Percentiles rank a stretch among this genome's conserved stretches.
These are phyloP conservation scores for Chrysomallon squamiferum DNA, from an alignment of 1,140 invertebrate genomes.

Conservation along the genomic window DNA sequence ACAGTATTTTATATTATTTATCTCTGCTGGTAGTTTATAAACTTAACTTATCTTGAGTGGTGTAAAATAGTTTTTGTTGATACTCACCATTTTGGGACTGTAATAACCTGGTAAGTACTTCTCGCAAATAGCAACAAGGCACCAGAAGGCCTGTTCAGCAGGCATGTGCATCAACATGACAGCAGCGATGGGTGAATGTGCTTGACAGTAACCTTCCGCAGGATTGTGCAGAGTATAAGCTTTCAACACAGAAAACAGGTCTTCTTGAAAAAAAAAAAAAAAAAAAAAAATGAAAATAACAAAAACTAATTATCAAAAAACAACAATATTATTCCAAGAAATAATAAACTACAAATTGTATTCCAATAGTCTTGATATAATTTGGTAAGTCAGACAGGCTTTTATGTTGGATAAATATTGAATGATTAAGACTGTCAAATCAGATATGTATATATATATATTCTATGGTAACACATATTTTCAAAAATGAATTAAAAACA, in stretches of 20 bases:
- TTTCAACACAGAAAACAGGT: slow-evolving; percentile 92
- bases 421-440: no score
- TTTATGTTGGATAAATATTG: no score
- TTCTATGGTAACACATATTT: no score
- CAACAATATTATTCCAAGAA: background rate
- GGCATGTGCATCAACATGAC: slow-evolving; percentile 98
- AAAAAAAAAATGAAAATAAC: background rate
- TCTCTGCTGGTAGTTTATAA: no score
- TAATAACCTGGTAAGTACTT: slow-evolving; percentile 93
- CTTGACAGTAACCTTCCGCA: slow-evolving; percentile 95
- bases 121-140: slow-evolving; percentile 93
- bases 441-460: no score
- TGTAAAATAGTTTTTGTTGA: no score
- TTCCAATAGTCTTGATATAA: no score
- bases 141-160: slow-evolving; percentile 96
- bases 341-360: no score
- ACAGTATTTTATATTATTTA: no score
- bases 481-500: no score
- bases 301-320: background rate
- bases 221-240: slow-evolving; percentile 94
- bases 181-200: slow-evolving; percentile 94
- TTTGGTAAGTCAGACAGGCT: no score
- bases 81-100: slow-evolving; percentile 78
- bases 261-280: slow-evolving; percentile 77
- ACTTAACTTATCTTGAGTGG: no score